phyloP scores from a whole-genome alignment of 2,888 invertebrate genomes.

The Malthinus seriepunctatus region DNA sequence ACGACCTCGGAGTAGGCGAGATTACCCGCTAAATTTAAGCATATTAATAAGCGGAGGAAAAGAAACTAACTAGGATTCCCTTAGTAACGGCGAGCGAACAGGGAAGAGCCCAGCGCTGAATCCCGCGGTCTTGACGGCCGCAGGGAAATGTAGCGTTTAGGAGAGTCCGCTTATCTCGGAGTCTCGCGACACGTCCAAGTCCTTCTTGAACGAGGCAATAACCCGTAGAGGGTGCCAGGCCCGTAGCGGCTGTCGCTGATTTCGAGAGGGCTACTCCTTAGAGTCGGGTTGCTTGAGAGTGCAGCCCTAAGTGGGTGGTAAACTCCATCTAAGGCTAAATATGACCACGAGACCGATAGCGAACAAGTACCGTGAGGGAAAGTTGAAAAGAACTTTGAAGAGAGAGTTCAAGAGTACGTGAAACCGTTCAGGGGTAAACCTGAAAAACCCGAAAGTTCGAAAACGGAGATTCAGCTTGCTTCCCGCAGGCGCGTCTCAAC shows the following conservation, averaged over 20 bases:
- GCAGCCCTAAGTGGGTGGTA: conserved; percentile 63
- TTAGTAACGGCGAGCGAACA: conserved; percentile 51
- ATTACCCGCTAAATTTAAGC: background rate
- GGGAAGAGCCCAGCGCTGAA: conserved; percentile 52
- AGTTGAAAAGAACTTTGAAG: conserved; percentile 45
- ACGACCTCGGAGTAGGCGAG: background rate
- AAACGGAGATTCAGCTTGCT: conserved; percentile 38
- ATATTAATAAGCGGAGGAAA: background rate
- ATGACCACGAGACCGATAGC: conserved; percentile 62
- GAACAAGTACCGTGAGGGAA: conserved; percentile 59
- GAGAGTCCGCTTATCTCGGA: conserved; percentile 48
- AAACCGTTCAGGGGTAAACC: conserved; percentile 54
- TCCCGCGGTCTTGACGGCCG: conserved; percentile 49
- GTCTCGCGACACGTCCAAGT: conserved; percentile 54
- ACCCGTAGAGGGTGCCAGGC: conserved; percentile 60
- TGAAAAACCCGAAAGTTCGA: conserved; percentile 45
- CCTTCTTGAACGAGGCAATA: conserved; percentile 58
- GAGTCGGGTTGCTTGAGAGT: conserved; percentile 64
- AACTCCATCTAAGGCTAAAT: conserved; percentile 58
- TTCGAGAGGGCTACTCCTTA: conserved; percentile 48
- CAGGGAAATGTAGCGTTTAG: conserved; percentile 57
- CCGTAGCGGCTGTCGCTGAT: conserved; percentile 53
- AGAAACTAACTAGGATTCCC: background rate
- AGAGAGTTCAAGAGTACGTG: conserved; percentile 59
- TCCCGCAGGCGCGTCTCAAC: conserved; percentile 23